phyloP scores from a whole-genome alignment of 2,797 vertebrate genomes.

The Jordanella pulchra region DNA sequence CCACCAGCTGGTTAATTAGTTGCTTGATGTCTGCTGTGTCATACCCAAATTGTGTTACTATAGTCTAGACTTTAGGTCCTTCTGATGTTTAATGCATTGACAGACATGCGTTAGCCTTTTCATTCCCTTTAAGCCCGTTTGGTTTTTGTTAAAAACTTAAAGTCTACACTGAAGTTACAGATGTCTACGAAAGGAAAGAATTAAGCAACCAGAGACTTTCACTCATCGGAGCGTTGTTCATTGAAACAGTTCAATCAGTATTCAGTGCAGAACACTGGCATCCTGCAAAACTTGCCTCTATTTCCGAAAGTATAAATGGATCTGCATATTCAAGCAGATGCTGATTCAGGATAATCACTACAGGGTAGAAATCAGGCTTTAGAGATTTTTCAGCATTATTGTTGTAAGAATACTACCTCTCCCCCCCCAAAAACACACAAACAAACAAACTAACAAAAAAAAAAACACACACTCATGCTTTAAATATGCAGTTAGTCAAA shows the following conservation, averaged over 20 bases:
- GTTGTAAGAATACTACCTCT: constrained; percentile 38
- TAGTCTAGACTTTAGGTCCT: constrained; percentile 27
- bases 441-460: constrained; percentile 54
- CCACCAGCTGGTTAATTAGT: constrained; percentile 62
- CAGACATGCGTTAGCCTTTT: constrained; percentile 45
- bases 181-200: constrained; percentile 48
- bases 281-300: constrained; percentile 73
- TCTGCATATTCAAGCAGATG: constrained; percentile 18
- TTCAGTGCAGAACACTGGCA: constrained; percentile 77
- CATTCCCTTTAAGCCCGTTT: constrained; percentile 31
- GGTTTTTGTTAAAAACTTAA: constrained; percentile 29
- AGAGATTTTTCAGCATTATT: constrained; percentile 44
- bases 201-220: constrained; percentile 79
- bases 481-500: constrained; percentile 66
- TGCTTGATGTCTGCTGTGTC: constrained; percentile 42
- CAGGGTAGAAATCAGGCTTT: constrained; percentile 20
- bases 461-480: constrained; percentile 35
- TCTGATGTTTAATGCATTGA: constrained; percentile 48
- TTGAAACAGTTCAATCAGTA: constrained; percentile 84
- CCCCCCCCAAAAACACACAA: too few species aligned
- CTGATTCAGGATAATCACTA: constrained; percentile 22
- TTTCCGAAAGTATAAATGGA: constrained; percentile 24
- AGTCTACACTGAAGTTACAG: constrained; percentile 38
- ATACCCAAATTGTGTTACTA: constrained; percentile 37
- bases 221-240: constrained; percentile 79